phyloP scores from a whole-genome alignment of 2,797 vertebrate genomes.

The Selene dorsalis region DNA sequence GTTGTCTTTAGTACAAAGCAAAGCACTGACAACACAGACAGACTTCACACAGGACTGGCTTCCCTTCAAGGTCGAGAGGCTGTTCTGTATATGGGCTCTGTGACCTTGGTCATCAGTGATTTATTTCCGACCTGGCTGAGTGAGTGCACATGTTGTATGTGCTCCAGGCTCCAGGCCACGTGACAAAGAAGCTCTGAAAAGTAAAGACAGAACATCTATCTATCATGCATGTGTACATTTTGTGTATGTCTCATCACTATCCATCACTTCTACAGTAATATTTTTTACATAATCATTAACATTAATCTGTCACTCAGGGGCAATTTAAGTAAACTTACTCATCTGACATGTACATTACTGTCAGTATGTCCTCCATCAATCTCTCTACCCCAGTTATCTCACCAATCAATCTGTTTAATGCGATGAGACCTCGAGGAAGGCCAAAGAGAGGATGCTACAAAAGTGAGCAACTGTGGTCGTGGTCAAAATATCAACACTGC shows the following conservation, averaged over 20 bases:
- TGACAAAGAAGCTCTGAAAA: not conserved
- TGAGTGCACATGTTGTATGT: not conserved
- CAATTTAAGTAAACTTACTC: not conserved
- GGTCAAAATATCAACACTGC: conserved; percentile 64
- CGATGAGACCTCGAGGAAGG: conserved; percentile 32
- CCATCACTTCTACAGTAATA: not conserved
- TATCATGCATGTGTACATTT: not conserved
- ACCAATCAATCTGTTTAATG: conserved; percentile 22
- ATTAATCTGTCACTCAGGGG: conserved; percentile 6
- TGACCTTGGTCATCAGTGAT: conserved; percentile 31
- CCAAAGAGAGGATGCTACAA: conserved; percentile 21
- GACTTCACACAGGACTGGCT: not conserved
- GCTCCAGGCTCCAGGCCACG: not conserved
- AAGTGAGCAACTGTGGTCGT: conserved; percentile 28
- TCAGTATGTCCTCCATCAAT: not conserved
- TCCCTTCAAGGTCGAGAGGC: not conserved
- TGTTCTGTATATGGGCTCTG: conserved; percentile 1
- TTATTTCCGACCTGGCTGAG: conserved; percentile 15
- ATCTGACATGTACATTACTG: not conserved
- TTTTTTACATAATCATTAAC: not conserved
- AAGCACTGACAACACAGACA: not conserved
- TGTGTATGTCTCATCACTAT: not conserved
- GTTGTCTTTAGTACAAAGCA: not conserved
- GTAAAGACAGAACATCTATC: not conserved
- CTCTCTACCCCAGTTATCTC: not conserved